Conservation (phyloP, 2,113 vertebrate genomes). For the Leucoraja erinaceus region DNA sequence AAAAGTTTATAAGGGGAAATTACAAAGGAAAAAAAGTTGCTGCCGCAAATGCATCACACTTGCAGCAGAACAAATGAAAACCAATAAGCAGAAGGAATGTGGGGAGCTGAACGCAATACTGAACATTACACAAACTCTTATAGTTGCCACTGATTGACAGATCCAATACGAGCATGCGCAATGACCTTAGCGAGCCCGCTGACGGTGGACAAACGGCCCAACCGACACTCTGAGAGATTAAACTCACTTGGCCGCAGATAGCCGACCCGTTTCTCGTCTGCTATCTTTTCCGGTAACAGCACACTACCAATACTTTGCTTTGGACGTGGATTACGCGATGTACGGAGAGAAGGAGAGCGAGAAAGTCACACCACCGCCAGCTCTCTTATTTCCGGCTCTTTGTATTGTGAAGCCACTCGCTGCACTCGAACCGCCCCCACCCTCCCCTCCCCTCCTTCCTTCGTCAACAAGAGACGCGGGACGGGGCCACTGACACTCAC, state of each 20-base stretch:
- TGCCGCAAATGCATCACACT: not conserved
- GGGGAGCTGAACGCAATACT: not conserved
- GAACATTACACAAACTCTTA: constrained; percentile 16
- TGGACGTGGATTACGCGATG: too few species aligned
- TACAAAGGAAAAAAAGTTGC: too few species aligned
- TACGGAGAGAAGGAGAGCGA: not conserved
- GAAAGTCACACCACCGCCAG: not conserved
- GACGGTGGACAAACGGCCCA: not conserved
- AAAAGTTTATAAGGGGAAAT: not conserved
- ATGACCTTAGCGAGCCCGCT: not conserved
- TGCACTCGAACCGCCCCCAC: not conserved
- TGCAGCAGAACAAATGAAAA: not conserved
- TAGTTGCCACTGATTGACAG: constrained; percentile 20
- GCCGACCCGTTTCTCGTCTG: not conserved
- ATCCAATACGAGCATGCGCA: not conserved
- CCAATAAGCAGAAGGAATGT: not conserved
- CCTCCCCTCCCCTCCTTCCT: not conserved
- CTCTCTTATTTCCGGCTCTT: constrained; percentile 21
- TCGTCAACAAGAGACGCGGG: not conserved
- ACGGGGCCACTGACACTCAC: not conserved
- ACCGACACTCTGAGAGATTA: not conserved
- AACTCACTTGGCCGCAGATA: not conserved
- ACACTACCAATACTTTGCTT: not conserved
- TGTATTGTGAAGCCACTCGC: constrained; percentile 3
- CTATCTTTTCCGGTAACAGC: not conserved